phyloP scores from a whole-genome alignment of 2,888 invertebrate species.

The Agrotis segetum region DNA sequence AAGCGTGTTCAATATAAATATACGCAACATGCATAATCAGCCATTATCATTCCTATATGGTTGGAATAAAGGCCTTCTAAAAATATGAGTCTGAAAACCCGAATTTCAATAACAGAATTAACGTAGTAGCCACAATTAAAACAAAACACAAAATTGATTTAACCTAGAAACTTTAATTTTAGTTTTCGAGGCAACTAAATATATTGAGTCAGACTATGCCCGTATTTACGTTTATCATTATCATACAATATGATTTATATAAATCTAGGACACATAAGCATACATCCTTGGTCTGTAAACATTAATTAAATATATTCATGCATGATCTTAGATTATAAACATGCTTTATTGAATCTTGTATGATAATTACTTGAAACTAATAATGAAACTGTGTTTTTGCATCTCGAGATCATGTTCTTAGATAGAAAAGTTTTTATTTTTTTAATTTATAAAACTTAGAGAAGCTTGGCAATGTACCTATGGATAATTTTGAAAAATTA shows the following conservation, averaged over 20 bases:
- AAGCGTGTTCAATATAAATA: too few species aligned
- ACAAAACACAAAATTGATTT: slow-evolving; percentile 13
- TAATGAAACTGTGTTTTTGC: neutral
- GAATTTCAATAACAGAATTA: neutral
- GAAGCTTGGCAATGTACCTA: too few species aligned
- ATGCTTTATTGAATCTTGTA: slow-evolving; percentile 43
- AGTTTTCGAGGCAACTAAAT: slow-evolving; percentile 9
- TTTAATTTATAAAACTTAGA: too few species aligned
- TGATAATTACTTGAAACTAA: slow-evolving; percentile 18
- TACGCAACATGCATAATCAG: neutral
- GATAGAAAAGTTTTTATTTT: too few species aligned
- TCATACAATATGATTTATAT: slow-evolving; percentile 38
- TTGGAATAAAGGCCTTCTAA: neutral
- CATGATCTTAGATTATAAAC: slow-evolving; percentile 50
- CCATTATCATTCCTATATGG: neutral
- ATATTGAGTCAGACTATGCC: slow-evolving; percentile 5
- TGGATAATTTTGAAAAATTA: too few species aligned
- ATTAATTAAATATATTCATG: slow-evolving; percentile 56
- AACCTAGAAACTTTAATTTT: slow-evolving; percentile 15
- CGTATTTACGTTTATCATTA: slow-evolving; percentile 14
- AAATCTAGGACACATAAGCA: slow-evolving; percentile 43
- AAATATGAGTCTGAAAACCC: neutral
- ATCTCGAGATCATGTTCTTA: too few species aligned
- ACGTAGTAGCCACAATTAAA: neutral
- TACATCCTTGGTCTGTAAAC: slow-evolving; percentile 54